Conservation (phyloP, 2,113 vertebrate species). For the Sminthopsis crassicaudata region DNA sequence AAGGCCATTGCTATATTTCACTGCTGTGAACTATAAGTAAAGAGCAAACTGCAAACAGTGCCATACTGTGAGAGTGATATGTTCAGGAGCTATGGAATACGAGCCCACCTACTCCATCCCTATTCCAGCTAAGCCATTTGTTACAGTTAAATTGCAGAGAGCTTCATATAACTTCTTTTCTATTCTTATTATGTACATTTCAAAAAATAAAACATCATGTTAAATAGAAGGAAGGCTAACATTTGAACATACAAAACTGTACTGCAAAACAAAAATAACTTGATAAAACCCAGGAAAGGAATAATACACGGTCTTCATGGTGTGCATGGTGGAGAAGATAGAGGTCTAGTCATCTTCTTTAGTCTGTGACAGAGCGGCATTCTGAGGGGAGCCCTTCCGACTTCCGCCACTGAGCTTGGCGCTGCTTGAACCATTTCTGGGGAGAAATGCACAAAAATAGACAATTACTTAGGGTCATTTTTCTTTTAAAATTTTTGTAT, state of each 20-base stretch:
- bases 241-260: slow-evolving; percentile 69
- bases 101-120: neutral
- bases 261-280: slow-evolving; percentile 62
- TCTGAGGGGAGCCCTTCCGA: slow-evolving; percentile 93
- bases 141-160: slow-evolving; percentile 37
- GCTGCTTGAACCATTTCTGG: slow-evolving; percentile 95
- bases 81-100: neutral
- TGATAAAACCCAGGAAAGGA: slow-evolving; percentile 2
- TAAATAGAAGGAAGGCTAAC: slow-evolving; percentile 81
- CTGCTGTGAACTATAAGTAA: neutral
- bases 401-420: slow-evolving; percentile 92
- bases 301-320: neutral
- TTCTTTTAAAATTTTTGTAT: neutral
- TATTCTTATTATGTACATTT: slow-evolving; percentile 80
- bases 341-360: slow-evolving; percentile 20
- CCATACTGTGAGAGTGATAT: neutral
- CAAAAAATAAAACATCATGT: slow-evolving; percentile 79
- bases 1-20: neutral
- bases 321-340: neutral
- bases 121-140: slow-evolving; percentile 16
- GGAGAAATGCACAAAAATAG: slow-evolving; percentile 40
- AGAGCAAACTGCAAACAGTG: slow-evolving; percentile 3
- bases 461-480: neutral
- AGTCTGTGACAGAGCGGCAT: slow-evolving; percentile 93
- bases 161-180: slow-evolving; percentile 30